These are phyloP conservation scores for Tribolium castaneum DNA, from an alignment of 1,140 invertebrate genomes.

Conservation along the genomic window DNA sequence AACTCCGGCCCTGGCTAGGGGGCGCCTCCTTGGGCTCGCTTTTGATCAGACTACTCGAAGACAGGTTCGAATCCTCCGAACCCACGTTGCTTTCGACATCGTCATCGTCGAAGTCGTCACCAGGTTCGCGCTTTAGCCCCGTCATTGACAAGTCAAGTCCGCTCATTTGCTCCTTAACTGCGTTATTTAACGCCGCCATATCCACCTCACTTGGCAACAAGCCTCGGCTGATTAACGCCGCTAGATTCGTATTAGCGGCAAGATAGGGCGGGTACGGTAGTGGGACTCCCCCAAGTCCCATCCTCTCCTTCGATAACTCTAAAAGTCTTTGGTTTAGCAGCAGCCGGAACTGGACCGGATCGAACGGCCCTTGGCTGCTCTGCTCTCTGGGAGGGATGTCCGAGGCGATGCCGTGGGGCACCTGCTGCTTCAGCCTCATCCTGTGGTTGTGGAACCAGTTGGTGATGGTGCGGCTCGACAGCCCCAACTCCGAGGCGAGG, in stretches of 20 bases:
- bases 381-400: constrained; percentile 78
- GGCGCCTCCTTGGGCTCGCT: constrained; percentile 70
- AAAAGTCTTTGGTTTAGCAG: constrained; percentile 87
- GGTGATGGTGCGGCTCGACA: constrained; percentile 96
- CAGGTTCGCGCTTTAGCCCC: constrained; percentile 79
- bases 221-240: constrained; percentile 75
- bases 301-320: constrained; percentile 85
- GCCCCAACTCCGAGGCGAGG: constrained; percentile 87
- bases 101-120: constrained; percentile 78
- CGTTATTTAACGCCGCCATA: constrained; percentile 66
- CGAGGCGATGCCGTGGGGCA: constrained; percentile 78
- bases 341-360: constrained; percentile 90
- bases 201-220: constrained; percentile 67
- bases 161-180: constrained; percentile 79
- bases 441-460: constrained; percentile 99
- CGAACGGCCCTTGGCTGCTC: constrained; percentile 75
- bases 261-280: constrained; percentile 81
- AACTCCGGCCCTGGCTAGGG: constrained; percentile 69
- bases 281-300: constrained; percentile 78
- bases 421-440: constrained; percentile 95
- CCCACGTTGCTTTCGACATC: constrained; percentile 81
- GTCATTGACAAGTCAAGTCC: constrained; percentile 86
- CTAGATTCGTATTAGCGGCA: constrained; percentile 76
- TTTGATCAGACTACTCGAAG: constrained; percentile 62
- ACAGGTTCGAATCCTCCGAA: constrained; percentile 78